phyloP scores from a whole-genome alignment of 1,140 invertebrate genomes.

The Drosophila micromelanica region DNA sequence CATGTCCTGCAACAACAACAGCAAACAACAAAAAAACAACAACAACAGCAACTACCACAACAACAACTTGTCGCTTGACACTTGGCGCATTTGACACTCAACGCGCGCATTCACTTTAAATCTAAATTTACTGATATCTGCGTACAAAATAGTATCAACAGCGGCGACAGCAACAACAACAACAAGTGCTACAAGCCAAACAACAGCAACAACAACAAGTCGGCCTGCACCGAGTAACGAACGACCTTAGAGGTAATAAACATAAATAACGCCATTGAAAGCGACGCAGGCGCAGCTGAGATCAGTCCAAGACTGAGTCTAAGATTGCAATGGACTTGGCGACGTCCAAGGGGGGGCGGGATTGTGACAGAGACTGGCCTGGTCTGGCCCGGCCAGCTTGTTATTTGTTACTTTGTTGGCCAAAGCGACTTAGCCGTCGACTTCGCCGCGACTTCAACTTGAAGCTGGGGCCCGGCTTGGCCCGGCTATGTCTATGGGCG shows the following conservation, averaged over 20 bases:
- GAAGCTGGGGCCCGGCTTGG: slow-evolving; percentile 18
- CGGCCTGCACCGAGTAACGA: slow-evolving; percentile 77
- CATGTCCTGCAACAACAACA: slow-evolving; percentile 47
- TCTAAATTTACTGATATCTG: slow-evolving; percentile 84
- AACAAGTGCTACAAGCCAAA: slow-evolving; percentile 37
- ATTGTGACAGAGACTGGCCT: slow-evolving; percentile 3
- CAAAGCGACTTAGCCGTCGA: slow-evolving; percentile 23
- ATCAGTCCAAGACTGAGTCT: slow-evolving; percentile 52
- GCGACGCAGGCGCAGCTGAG: slow-evolving; percentile 68
- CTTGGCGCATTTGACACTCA: slow-evolving; percentile 83
- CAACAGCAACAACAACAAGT: slow-evolving; percentile 50
- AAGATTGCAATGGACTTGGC: slow-evolving; percentile 49
- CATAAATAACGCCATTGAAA: slow-evolving; percentile 84
- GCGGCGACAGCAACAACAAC: slow-evolving; percentile 73
- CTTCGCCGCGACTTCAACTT: not conserved
- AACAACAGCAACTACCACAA: slow-evolving; percentile 36
- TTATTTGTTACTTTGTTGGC: slow-evolving; percentile 47
- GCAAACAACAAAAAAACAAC: slow-evolving; percentile 29
- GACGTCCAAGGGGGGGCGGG: slow-evolving; percentile 15
- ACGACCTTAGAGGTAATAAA: slow-evolving; percentile 84
- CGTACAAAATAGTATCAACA: slow-evolving; percentile 83
- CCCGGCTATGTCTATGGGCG: slow-evolving; percentile 68
- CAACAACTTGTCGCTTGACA: slow-evolving; percentile 73
- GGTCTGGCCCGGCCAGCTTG: slow-evolving; percentile 21
- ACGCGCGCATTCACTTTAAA: slow-evolving; percentile 84